These are phyloP conservation scores for Calliopum simillimum DNA, from an alignment of 2,888 invertebrate species.

Conservation along the genomic window DNA sequence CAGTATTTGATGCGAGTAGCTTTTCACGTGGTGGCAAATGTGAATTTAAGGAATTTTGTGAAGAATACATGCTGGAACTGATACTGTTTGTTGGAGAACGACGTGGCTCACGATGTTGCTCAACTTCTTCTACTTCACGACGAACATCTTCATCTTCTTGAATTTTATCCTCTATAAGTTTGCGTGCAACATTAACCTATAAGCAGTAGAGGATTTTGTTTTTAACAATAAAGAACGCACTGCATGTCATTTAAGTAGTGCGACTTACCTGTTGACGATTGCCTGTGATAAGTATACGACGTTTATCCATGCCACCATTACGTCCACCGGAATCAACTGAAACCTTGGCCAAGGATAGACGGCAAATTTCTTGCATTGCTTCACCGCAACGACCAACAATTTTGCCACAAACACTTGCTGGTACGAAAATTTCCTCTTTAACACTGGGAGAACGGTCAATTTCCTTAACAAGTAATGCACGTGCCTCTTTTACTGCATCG, in stretches of 20 bases:
- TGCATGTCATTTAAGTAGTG: background rate
- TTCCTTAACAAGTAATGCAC: conserved; percentile 76
- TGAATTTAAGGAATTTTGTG: conserved; percentile 63
- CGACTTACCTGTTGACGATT: conserved; percentile 70
- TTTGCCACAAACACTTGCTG: conserved; percentile 75
- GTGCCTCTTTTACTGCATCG: conserved; percentile 78
- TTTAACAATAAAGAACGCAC: background rate
- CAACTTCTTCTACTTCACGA: conserved; percentile 66
- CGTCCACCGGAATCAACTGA: conserved; percentile 70
- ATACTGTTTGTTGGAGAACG: conserved; percentile 64
- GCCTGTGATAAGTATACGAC: conserved; percentile 71
- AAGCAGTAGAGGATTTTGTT: background rate
- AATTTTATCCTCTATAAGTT: conserved; percentile 78
- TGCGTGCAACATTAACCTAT: conserved; percentile 80
- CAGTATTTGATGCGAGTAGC: conserved; percentile 56
- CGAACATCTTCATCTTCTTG: conserved; percentile 70
- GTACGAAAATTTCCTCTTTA: conserved; percentile 76
- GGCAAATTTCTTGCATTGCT: conserved; percentile 77
- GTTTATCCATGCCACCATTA: conserved; percentile 54
- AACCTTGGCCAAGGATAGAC: conserved; percentile 79
- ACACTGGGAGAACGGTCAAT: conserved; percentile 76
- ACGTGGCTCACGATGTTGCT: conserved; percentile 69
- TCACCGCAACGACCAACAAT: conserved; percentile 83
- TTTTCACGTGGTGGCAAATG: conserved; percentile 63
- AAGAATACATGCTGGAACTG: conserved; percentile 64